These are phyloP conservation scores for Rousettus leschenaultii DNA, from an alignment of 2,113 vertebrate genomes.

Conservation along the genomic window DNA sequence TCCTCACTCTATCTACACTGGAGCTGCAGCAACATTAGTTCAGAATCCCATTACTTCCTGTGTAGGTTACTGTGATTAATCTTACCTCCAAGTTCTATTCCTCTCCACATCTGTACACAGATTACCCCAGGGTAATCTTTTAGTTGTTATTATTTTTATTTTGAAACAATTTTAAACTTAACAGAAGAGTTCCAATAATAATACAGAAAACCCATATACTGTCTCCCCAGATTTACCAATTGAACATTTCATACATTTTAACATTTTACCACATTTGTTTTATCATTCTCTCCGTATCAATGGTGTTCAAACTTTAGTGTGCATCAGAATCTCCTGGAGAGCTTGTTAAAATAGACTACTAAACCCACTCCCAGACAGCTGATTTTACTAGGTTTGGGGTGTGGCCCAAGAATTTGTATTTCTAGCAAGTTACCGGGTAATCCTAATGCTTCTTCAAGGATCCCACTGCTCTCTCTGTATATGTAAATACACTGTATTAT, in stretches of 20 bases:
- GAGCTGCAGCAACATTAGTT: background rate
- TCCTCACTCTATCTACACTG: fast-evolving
- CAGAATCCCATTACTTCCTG: too few species aligned
- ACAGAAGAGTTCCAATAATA: background rate
- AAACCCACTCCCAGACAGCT: background rate
- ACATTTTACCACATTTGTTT: background rate
- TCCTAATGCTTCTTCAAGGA: background rate
- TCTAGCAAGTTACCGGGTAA: background rate
- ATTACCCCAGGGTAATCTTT: background rate
- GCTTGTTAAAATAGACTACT: background rate
- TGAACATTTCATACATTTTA: background rate
- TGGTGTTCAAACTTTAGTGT: background rate
- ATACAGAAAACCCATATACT: background rate
- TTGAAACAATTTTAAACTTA: background rate
- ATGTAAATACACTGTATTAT: fast-evolving
- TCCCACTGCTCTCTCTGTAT: background rate
- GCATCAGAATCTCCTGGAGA: background rate
- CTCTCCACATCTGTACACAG: background rate
- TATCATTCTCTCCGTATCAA: background rate
- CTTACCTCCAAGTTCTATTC: background rate
- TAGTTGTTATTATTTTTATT: background rate
- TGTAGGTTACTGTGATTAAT: too few species aligned
- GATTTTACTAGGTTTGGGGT: background rate
- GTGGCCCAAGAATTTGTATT: background rate
- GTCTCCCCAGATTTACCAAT: background rate